Conservation (phyloP, 2,113 vertebrate genomes). For the Lophochroa leadbeateri region DNA sequence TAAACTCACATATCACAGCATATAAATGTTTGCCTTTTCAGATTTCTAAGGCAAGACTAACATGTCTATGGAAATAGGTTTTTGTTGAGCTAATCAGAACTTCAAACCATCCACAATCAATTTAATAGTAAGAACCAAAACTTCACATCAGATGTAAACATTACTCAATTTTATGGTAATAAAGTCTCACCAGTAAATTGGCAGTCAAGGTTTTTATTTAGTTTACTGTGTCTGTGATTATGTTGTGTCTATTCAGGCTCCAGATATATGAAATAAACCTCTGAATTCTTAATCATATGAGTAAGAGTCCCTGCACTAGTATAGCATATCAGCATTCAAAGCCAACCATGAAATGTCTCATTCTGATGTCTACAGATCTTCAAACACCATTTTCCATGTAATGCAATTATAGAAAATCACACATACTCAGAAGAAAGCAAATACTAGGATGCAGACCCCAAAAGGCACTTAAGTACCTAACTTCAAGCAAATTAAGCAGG, state of each 20-base stretch:
- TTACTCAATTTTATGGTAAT: constrained; percentile 28
- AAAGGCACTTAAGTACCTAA: not conserved
- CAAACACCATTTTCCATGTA: not conserved
- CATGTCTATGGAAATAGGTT: not conserved
- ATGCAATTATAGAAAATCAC: constrained; percentile 38
- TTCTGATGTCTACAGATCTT: constrained; percentile 10
- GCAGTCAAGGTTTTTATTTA: constrained; percentile 1
- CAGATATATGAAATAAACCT: constrained; percentile 11
- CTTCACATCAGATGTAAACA: constrained; percentile 17
- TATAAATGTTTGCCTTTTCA: not conserved
- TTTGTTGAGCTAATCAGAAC: not conserved
- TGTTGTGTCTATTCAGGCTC: not conserved
- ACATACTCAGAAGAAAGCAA: constrained; percentile 5
- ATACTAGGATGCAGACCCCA: not conserved
- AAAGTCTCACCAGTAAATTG: constrained; percentile 7
- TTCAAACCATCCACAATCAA: not conserved
- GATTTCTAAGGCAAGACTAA: not conserved
- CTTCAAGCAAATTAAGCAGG: constrained; percentile 3
- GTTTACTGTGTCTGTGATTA: constrained; percentile 20
- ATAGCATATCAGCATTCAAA: not conserved
- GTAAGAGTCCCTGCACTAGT: not conserved
- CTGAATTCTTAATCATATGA: constrained; percentile 13
- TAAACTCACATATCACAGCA: not conserved
- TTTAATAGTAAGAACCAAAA: constrained; percentile 26
- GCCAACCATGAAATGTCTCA: not conserved